Percentiles rank a stretch among this genome's conserved stretches.
These are phyloP conservation scores for Pterois miles DNA, from an alignment of 2,797 vertebrate genomes.

Conservation along the genomic window DNA sequence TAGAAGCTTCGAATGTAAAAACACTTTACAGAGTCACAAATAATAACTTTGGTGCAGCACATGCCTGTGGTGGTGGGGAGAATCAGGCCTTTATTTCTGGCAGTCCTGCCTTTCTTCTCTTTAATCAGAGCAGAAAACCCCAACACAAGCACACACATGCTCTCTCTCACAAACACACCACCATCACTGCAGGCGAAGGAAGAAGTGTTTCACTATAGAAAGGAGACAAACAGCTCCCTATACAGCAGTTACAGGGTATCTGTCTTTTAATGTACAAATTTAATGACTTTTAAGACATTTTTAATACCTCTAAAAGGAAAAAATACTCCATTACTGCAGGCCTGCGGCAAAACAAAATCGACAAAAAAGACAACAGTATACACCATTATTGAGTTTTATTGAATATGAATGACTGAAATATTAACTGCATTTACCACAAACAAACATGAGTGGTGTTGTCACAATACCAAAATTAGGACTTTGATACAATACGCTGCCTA, in stretches of 20 bases:
- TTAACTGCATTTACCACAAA: too few relatives aligned
- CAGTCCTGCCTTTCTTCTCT: conserved; percentile 28
- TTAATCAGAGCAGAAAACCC: conserved; percentile 45
- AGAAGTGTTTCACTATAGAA: background rate
- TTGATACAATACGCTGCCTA: too few relatives aligned
- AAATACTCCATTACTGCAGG: background rate
- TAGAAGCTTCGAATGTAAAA: too few relatives aligned
- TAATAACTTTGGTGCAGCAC: too few relatives aligned
- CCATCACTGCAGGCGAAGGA: background rate
- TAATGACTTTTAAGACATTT: background rate
- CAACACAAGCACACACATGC: background rate
- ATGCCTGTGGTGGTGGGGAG: conserved; percentile 19
- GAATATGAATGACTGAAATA: background rate
- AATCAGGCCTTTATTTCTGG: conserved; percentile 20
- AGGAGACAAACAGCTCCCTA: background rate
- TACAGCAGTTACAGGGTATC: background rate
- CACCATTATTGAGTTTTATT: background rate
- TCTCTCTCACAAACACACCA: background rate
- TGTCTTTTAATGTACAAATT: background rate
- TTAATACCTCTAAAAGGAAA: background rate
- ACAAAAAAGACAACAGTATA: background rate
- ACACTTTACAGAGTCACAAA: too few relatives aligned
- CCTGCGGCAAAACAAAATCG: background rate
- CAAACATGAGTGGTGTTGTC: too few relatives aligned
- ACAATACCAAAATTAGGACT: too few relatives aligned